Base-by-base conservation (phyloP, 2,888 invertebrate genomes). In the Odontomyia ornata region DNA sequence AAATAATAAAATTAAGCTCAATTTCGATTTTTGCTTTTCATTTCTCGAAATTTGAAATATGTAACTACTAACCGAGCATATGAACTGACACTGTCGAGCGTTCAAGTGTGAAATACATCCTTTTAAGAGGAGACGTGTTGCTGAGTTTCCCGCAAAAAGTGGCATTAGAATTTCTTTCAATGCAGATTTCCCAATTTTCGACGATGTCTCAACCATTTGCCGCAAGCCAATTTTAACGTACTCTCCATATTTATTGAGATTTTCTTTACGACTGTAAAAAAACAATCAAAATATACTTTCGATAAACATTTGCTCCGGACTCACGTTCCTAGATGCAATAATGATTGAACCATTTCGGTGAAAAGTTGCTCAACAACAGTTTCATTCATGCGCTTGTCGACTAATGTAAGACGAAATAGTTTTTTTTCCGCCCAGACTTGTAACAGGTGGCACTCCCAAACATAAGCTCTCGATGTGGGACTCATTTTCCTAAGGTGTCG, bases 41-140 rank as follows among this genome's bases (percentile, higher is more conserved):
- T 25, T n/a, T 13, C 15, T 30, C n/a, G n/a, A n/a, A n/a, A n/a
- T n/a, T n/a, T n/a, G n/a, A n/a, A n/a, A n/a, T n/a, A n/a, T n/a
- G n/a, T n/a, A n/a, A n/a, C n/a, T n/a, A n/a, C 75, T 71, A 76
- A 77, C 77, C 60, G 64, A 28, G 18, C 77, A 77, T 11, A 77
- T 18, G 11, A 64, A 47, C 25, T 77, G 75, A 56, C 69, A 76
- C 13, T 77, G 77, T 11, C 27, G 18, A 18, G 62, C 1, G 21
- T 46, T 77, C 30, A 77, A 43, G 56, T 36, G 13, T 25, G 62
- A 27, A 1, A 77, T 52, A 56, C 76, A 77, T 76, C 36, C 52
- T 64, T 64, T 43, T 9, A 23, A n/a, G 47, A 76, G 21, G 18
- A 56, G 30, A 27, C 65, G 60, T n/a, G 52, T 57, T 11, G 23